Evolutionary conservation across 92 coral and sea anemone species (phyloP), one percentile per base, ranked within the genome.

Genomic region (Muricea muricata): DNA sequence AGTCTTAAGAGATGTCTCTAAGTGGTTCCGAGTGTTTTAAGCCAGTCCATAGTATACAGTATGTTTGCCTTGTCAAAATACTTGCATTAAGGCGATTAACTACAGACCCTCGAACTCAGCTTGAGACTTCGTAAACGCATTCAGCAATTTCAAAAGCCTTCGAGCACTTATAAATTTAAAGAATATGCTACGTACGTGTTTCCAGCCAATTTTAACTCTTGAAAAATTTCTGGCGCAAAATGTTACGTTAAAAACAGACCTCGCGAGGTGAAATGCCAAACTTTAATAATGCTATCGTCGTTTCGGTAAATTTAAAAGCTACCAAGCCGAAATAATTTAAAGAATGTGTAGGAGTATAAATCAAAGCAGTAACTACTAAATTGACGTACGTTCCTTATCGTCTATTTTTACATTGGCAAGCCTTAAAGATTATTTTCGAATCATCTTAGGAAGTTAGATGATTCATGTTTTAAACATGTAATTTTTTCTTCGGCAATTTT

Each of bases 141-240:
- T 63, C 70, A 30, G 70, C 70, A 63, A 25, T 63, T 63, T 32
- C 12, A 63, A 29, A 63, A 63, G 70, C 70, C 60, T 52, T 52
- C 60, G 23, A 52, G 60, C 20, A 17, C 18, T 17, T 17, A 63
- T 28, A 28, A 63, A 63, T 28, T 28, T 17, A 18, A 52, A 52
- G 60, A 52, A 52, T 52, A 25, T 20, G 60, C 7, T 25, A 18
- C 20, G 42, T 4, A 37, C 42, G 9, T 37, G 42, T 37, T 37
- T 37, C 42, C 9, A 37, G 42, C 42, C 4, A 37, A 37, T 37
- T 37, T 37, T 9, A 37, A 4, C 9, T 37, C 42, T 4, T 9
- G 42, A 37, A 37, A 9, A 37, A 4, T 37, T 37, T 37, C 42
- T 9, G 42, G 9, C 4, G 42, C 9, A 4, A 4, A 37, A 4